Percentiles rank a stretch among this genome's conserved stretches.
phyloP scores from a whole-genome alignment of 2,113 vertebrate species.

The Eublepharis macularius region DNA sequence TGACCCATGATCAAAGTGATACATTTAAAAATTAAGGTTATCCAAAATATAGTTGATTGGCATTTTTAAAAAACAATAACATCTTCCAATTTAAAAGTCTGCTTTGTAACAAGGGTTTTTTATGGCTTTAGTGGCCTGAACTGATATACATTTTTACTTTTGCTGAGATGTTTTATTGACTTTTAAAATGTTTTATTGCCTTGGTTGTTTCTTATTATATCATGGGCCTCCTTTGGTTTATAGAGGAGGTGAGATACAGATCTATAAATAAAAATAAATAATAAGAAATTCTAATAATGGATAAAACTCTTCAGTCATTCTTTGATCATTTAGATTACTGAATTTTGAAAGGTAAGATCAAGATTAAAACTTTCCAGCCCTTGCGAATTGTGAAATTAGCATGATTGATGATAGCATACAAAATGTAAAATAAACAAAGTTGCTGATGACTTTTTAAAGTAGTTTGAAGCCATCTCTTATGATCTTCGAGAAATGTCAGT shows the following conservation, averaged over 20 bases:
- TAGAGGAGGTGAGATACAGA: background rate
- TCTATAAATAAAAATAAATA: conserved; percentile 26
- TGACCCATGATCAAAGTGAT: background rate
- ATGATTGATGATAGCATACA: conserved; percentile 10
- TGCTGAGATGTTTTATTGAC: background rate
- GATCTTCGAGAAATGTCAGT: conserved; percentile 15
- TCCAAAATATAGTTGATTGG: background rate
- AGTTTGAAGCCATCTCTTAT: conserved; percentile 8
- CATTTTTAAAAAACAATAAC: background rate
- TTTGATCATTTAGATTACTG: conserved; percentile 30
- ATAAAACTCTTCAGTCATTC: conserved; percentile 13
- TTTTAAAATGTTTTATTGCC: conserved; percentile 5
- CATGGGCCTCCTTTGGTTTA: background rate
- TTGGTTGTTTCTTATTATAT: background rate
- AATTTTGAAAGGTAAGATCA: conserved; percentile 21
- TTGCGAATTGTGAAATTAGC: conserved; percentile 4
- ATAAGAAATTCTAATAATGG: conserved; percentile 4
- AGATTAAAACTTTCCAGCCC: background rate
- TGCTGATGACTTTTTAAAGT: background rate
- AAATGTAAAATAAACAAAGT: background rate
- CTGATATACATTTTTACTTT: background rate
- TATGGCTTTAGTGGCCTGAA: background rate
- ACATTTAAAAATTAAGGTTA: background rate
- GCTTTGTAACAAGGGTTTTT: background rate
- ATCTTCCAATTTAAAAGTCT: background rate